Conservation (phyloP, 2,888 invertebrate species). For the Cyaniris semiargus region DNA sequence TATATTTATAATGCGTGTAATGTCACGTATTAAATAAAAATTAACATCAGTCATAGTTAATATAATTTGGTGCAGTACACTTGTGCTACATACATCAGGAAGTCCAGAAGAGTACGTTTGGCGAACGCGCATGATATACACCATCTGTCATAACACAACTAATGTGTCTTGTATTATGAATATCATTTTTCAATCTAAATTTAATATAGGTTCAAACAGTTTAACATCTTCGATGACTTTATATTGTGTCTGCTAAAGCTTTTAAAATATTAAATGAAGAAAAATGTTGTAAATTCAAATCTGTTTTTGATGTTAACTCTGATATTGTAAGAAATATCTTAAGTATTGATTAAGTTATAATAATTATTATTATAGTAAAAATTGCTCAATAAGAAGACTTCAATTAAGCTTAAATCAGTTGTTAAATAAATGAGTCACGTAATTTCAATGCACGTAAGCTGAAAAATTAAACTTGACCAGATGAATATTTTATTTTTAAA, state of each 20-base stretch:
- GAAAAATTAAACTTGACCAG: background rate
- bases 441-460: background rate
- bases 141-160: slow-evolving; percentile 65
- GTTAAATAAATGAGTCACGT: background rate
- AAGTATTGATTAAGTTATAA: background rate
- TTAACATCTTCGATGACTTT: slow-evolving; percentile 46
- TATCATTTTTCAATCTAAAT: slow-evolving; percentile 50
- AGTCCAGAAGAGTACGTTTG: slow-evolving; percentile 65
- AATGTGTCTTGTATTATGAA: slow-evolving; percentile 54
- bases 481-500: background rate
- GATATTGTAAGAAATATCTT: background rate
- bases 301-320: background rate
- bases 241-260: slow-evolving; percentile 35
- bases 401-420: background rate
- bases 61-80: slow-evolving; percentile 49
- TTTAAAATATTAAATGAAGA: slow-evolving; percentile 34
- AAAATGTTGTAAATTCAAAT: background rate
- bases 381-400: background rate
- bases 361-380: background rate
- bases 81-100: slow-evolving; percentile 67
- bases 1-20: slow-evolving; percentile 17
- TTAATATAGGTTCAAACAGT: slow-evolving; percentile 41
- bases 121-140: slow-evolving; percentile 57
- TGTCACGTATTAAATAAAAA: slow-evolving; percentile 29
- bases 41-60: slow-evolving; percentile 44